These are phyloP conservation scores for Noctua pronuba DNA, from an alignment of 2,888 invertebrate species.

Conservation along the genomic window DNA sequence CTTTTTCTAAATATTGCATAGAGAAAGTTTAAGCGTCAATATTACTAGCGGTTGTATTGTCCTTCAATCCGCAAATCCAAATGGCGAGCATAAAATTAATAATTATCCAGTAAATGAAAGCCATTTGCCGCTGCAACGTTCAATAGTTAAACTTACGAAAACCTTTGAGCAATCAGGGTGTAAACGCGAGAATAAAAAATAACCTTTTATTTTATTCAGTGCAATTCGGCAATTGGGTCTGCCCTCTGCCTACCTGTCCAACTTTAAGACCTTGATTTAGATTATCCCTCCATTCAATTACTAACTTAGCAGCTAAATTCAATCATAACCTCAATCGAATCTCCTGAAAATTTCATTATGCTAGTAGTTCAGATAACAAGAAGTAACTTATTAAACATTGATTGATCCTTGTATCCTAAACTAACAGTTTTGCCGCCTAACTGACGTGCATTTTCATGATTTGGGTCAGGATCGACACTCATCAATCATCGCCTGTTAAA, in stretches of 20 bases:
- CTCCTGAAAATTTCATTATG: slow-evolving; percentile 42
- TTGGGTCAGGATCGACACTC: slow-evolving; percentile 34
- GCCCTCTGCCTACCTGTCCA: neutral
- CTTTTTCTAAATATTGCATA: neutral
- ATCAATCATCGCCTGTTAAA: slow-evolving; percentile 57
- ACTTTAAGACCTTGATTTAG: neutral
- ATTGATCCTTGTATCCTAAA: slow-evolving; percentile 60
- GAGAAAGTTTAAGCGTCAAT: neutral
- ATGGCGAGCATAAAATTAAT: neutral
- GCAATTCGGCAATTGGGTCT: neutral
- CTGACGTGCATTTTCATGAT: slow-evolving; percentile 52
- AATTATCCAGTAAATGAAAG: neutral
- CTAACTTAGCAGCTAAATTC: slow-evolving; percentile 20
- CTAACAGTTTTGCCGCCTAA: slow-evolving; percentile 49
- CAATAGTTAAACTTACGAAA: neutral
- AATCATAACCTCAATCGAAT: slow-evolving; percentile 39
- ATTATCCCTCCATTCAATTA: slow-evolving; percentile 20
- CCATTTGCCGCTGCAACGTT: neutral
- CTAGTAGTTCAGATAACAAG: slow-evolving; percentile 44
- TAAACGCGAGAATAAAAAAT: slow-evolving; percentile 15
- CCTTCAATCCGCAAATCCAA: neutral
- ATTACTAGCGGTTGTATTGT: neutral
- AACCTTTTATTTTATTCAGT: neutral
- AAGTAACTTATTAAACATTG: slow-evolving; percentile 52
- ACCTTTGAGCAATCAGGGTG: slow-evolving; percentile 45